Percentiles rank a stretch among this genome's conserved stretches.
Conservation (phyloP, 2,888 invertebrate genomes). For the Smittia aterrima region DNA sequence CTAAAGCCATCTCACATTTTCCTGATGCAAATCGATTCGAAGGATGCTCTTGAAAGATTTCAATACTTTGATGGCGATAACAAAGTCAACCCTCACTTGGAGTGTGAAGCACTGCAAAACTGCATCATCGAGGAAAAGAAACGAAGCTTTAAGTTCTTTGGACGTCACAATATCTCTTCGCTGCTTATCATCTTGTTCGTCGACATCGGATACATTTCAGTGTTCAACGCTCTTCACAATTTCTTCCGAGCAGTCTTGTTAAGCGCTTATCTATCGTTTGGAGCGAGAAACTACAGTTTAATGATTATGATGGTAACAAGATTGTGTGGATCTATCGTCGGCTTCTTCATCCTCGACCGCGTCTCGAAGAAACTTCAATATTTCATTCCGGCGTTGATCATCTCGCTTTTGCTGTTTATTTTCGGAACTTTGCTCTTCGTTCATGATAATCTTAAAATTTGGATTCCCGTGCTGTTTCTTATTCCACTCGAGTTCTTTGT, state of each 20-base stretch:
- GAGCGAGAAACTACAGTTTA: neutral
- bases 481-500: conserved; percentile 13
- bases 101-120: neutral
- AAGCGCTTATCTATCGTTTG: neutral
- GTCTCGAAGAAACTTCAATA: neutral
- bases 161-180: neutral
- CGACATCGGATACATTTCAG: neutral
- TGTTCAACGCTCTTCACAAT: conserved; percentile 3
- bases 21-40: neutral
- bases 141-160: neutral
- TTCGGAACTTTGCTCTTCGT: neutral
- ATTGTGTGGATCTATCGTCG: neutral
- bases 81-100: neutral
- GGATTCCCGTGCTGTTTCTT: neutral
- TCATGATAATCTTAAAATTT: neutral
- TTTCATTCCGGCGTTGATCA: neutral
- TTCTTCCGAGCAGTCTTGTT: neutral
- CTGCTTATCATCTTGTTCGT: neutral
- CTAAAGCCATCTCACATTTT: neutral
- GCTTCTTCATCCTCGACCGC: conserved; percentile 4
- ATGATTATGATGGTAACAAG: neutral
- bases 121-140: conserved; percentile 3
- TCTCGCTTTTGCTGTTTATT: neutral
- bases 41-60: neutral
- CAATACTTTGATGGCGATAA: neutral